These are phyloP conservation scores for Reinhardtius hippoglossoides DNA, from an alignment of 2,113 vertebrate genomes.

Conservation along the genomic window DNA sequence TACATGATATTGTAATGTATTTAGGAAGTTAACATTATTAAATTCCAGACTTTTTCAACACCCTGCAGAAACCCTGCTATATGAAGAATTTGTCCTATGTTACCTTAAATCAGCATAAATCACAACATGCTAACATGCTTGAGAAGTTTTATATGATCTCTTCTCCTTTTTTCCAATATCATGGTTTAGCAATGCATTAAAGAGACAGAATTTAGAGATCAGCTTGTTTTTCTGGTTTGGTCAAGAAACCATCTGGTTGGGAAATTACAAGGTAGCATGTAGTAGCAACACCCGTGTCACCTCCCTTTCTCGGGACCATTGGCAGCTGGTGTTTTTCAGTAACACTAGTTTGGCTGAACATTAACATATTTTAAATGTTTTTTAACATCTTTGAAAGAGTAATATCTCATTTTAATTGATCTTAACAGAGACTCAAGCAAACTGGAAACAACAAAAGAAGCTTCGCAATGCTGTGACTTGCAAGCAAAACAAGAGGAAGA, in stretches of 20 bases:
- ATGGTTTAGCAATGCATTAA: not conserved
- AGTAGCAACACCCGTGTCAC: conserved; percentile 42
- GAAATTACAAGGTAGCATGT: conserved; percentile 64
- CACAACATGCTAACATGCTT: conserved; percentile 10
- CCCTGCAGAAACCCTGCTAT: no score
- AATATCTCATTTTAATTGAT: not conserved
- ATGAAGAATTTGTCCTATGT: not conserved
- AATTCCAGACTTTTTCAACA: not conserved
- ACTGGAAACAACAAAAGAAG: conserved; percentile 8
- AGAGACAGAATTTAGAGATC: conserved; percentile 37
- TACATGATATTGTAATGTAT: no score
- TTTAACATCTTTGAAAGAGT: not conserved
- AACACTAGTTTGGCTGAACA: conserved; percentile 17
- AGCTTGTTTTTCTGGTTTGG: conserved; percentile 21
- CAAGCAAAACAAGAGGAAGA: conserved; percentile 46
- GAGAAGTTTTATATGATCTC: not conserved
- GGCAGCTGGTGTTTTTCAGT: conserved; percentile 5
- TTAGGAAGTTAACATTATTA: no score
- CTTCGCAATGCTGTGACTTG: not conserved
- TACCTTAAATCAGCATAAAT: not conserved
- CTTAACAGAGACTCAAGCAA: not conserved
- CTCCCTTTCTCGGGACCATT: conserved; percentile 37
- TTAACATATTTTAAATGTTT: not conserved
- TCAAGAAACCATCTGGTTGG: conserved; percentile 36
- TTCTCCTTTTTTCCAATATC: not conserved